Evolutionary conservation across 2,888 invertebrate species (phyloP), one percentile per base, ranked within the genome.

Genomic region (Sthenelais limicola): DNA sequence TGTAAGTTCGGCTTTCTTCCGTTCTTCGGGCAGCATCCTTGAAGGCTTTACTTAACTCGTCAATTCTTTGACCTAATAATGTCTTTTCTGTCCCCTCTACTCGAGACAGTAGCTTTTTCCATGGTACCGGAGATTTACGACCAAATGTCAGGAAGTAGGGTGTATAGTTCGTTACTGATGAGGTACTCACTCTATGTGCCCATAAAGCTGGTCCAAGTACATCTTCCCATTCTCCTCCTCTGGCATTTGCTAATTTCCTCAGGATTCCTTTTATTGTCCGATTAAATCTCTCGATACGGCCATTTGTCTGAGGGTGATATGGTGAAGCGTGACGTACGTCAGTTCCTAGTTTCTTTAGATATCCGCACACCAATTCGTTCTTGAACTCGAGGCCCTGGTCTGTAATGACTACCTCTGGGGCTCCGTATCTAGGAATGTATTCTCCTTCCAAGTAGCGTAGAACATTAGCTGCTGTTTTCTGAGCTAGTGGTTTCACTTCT

Each of bases 61-160:
- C n/a, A n/a, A n/a, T n/a, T n/a, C n/a, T n/a, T n/a, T n/a, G n/a
- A n/a, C n/a, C n/a, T n/a, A n/a, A n/a, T n/a, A n/a, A n/a, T n/a
- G n/a, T n/a, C n/a, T n/a, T n/a, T n/a, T n/a, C n/a, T n/a, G n/a
- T n/a, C n/a, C n/a, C n/a, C n/a, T n/a, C n/a, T n/a, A n/a, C n/a
- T n/a, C n/a, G n/a, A n/a, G n/a, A n/a, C n/a, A n/a, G n/a, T n/a
- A n/a, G n/a, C n/a, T n/a, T n/a, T n/a, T n/a, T n/a, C n/a, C n/a
- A n/a, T n/a, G n/a, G n/a, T n/a, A n/a, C n/a, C n/a, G n/a, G 62
- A 4, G 62, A 32, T 4, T 21, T 32, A 12, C 62, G 9, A 4
- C 62, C 62, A 24, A n/a, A 62, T 33, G 3, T 7, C 3, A 62
- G 32, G 30, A 62, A 62, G 62, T 35, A 62, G 33, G 62, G 62